Evolutionary conservation across 2,888 invertebrate genomes (phyloP).

Genomic region (Listrodromus nycthemerus): DNA sequence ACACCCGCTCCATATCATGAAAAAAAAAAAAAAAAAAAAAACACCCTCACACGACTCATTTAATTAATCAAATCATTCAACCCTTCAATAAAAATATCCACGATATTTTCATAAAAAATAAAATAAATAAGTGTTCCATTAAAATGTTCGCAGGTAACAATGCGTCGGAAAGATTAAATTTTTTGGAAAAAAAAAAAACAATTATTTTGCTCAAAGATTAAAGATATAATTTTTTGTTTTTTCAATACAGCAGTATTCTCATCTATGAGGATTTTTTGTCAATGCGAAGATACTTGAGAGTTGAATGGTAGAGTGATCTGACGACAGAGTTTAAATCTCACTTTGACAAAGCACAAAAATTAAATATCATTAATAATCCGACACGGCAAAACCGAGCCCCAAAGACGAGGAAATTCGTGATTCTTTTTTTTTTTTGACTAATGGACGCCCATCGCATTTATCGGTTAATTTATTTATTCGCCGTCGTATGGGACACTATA

Average conservation of each 20-base stretch:
- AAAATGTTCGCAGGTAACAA: too few species aligned
- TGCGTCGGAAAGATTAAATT: too few species aligned
- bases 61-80: background rate
- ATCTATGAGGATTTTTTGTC: background rate
- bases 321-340: too few species aligned
- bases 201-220: too few species aligned
- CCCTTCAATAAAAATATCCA: background rate
- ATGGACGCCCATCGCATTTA: background rate
- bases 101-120: too few species aligned
- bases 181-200: too few species aligned
- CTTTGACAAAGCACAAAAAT: too few species aligned
- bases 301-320: too few species aligned
- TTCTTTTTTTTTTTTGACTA: background rate
- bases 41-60: background rate
- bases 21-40: background rate
- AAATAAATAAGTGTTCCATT: too few species aligned
- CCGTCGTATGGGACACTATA: slow-evolving; percentile 1
- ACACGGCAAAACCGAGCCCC: background rate
- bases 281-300: too few species aligned
- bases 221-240: too few species aligned
- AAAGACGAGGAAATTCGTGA: background rate
- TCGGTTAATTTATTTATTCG: slow-evolving; percentile 6
- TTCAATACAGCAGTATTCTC: too few species aligned
- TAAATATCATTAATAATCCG: background rate
- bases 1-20: background rate